Base-by-base conservation (phyloP, 2,888 invertebrate genomes). In the Psylliodes chrysocephalus region DNA sequence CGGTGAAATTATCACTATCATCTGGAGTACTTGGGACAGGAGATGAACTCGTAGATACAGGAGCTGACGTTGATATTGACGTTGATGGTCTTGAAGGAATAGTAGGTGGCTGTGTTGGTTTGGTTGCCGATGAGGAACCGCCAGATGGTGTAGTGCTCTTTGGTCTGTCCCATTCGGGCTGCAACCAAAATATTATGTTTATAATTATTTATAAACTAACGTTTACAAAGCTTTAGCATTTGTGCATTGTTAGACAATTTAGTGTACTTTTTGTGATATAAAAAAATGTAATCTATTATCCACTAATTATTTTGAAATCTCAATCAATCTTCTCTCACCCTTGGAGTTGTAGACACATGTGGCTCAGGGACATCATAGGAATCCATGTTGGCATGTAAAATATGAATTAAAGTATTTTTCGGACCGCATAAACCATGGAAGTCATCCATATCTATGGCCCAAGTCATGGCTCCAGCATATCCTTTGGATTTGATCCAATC, bases 381-480 rank as follows among this genome's bases (percentile, higher is more conserved):
- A 62, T 86, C 87, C 92, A 95, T 91, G 73, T 88, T 89, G 18
- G 89, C 85, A 74, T 91, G 82, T 49, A 95, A 83, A 54, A 93
- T 86, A 65, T 90, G 89, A 68, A 91, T 90, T 7, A 95, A 82
- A 0, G 90, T 86, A 79, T 95, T 93, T 75, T 88, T 86, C 0
- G 88, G 85, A 0, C 95, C 95, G 75, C 95, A 95, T 0, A 93
- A 78, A 0, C 94, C 94, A 62, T 87, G 86, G 79, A 94, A 95
- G 80, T 95, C 95, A 64, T 96, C 95, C 94, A 95, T 94, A 72
- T 93, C 93, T 47, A 95, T 90, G 18, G 95, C 95, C 95, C 95
- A 95, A 14, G 89, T 91, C 95, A 95, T 95, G 0, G 93, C 94
- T 0, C 95, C 95, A 0, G 90, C 90, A 75, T 92, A 92, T 0